Percentiles rank a stretch among this genome's conserved stretches.
Conservation (phyloP, 2,888 invertebrate species). For the Drosophila flavopinicola region DNA sequence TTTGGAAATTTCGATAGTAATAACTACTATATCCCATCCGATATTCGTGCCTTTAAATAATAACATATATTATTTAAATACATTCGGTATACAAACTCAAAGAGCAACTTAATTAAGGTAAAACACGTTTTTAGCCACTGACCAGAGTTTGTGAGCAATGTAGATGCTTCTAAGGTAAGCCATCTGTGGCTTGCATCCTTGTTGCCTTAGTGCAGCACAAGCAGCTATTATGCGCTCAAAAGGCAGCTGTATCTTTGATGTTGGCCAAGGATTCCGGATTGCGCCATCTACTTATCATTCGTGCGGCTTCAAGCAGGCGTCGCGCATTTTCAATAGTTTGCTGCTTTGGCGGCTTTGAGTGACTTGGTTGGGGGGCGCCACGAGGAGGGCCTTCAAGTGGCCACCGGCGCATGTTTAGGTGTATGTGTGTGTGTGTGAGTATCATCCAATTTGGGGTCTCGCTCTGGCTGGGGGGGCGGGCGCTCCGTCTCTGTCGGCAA, state of each 20-base stretch:
- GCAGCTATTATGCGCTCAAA: slow-evolving; percentile 63
- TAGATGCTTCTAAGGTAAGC: slow-evolving; percentile 8
- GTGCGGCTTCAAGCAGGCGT: slow-evolving; percentile 33
- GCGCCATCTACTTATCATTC: slow-evolving; percentile 32
- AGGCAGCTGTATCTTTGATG: slow-evolving; percentile 66
- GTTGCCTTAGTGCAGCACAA: slow-evolving; percentile 32
- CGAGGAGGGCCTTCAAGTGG: slow-evolving; percentile 59
- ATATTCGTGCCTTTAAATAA: no score
- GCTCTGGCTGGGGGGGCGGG: slow-evolving; percentile 2
- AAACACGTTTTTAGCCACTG: not conserved
- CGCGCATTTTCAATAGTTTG: slow-evolving; percentile 49
- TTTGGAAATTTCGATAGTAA: no score
- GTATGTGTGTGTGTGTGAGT: not conserved
- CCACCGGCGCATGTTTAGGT: slow-evolving; percentile 21
- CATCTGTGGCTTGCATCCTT: slow-evolving; percentile 24
- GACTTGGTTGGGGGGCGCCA: slow-evolving; percentile 26
- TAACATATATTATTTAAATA: no score
- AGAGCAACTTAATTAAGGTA: not conserved
- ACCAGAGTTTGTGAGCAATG: slow-evolving; percentile 11
- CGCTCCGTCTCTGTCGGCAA: not conserved
- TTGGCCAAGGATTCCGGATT: slow-evolving; percentile 38
- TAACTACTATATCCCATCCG: no score
- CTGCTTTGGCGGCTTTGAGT: slow-evolving; percentile 18
- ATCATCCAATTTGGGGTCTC: slow-evolving; percentile 12
- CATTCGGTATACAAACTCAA: no score